Conservation (phyloP, 2,797 vertebrate genomes). For the Sparus aurata region DNA sequence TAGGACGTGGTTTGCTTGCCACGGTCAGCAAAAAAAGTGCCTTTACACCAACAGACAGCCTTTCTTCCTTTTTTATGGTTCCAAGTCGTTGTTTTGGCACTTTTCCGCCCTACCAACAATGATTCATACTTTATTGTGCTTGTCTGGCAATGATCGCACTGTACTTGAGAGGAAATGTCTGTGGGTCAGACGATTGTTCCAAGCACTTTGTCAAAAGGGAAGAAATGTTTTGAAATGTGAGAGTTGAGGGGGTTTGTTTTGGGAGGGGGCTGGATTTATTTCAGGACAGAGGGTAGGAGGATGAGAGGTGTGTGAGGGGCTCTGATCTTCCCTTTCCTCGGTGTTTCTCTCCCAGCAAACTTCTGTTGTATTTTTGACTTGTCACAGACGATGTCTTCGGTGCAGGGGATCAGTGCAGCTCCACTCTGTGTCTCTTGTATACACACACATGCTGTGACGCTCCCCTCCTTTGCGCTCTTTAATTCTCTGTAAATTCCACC, state of each 20-base stretch:
- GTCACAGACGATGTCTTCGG: conserved; percentile 64
- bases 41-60: conserved; percentile 7
- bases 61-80: conserved; percentile 6
- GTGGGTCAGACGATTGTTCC: conserved; percentile 40
- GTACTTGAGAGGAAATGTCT: conserved; percentile 30
- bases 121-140: conserved; percentile 43
- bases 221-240: conserved; percentile 28
- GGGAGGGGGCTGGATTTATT: background rate
- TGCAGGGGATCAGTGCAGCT: conserved; percentile 65
- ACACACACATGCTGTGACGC: conserved; percentile 43
- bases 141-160: conserved; percentile 33
- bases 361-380: conserved; percentile 50
- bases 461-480: conserved; percentile 72
- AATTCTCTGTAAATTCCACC: conserved; percentile 82
- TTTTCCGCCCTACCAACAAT: conserved; percentile 13
- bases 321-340: conserved; percentile 48
- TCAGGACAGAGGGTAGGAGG: conserved; percentile 10
- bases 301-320: conserved; percentile 34
- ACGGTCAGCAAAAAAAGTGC: conserved; percentile 21
- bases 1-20: conserved; percentile 12
- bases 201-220: conserved; percentile 38
- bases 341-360: conserved; percentile 52
- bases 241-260: conserved; percentile 20
- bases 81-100: conserved; percentile 31
- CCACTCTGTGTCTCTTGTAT: conserved; percentile 54